Percentiles rank a stretch among this genome's conserved stretches.
phyloP scores from a whole-genome alignment of 2,888 invertebrate genomes.

The Athalia cordata region DNA sequence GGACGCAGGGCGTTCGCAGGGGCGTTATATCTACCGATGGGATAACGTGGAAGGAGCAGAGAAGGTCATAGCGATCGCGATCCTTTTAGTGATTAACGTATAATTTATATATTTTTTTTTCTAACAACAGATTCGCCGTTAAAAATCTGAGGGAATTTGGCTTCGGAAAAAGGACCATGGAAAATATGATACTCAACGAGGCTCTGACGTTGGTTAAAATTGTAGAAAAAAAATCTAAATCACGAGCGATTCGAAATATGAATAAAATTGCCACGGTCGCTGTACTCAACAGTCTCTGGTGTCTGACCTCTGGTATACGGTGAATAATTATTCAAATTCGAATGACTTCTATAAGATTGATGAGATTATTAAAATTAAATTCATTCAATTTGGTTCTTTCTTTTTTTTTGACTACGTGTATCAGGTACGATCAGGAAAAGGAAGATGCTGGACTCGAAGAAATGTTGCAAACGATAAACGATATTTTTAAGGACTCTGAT shows the following conservation, averaged over 20 bases:
- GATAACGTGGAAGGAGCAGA: slow-evolving; percentile 80
- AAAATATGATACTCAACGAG: slow-evolving; percentile 79
- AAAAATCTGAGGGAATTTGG: slow-evolving; percentile 80
- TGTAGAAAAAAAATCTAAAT: slow-evolving; percentile 69
- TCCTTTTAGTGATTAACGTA: not conserved
- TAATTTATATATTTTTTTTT: not conserved
- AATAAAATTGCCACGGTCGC: slow-evolving; percentile 74
- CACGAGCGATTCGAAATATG: slow-evolving; percentile 71
- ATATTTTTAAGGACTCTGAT: slow-evolving; percentile 77
- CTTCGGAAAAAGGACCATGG: slow-evolving; percentile 79
- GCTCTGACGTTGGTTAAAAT: slow-evolving; percentile 75
- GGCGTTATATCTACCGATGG: slow-evolving; percentile 85
- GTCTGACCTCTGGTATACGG: slow-evolving; percentile 80
- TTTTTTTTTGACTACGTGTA: too few relatives aligned
- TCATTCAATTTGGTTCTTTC: not conserved
- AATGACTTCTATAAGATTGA: not conserved
- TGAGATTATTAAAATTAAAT: not conserved
- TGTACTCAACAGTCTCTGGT: slow-evolving; percentile 83
- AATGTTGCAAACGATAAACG: slow-evolving; percentile 77
- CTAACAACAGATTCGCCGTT: slow-evolving; percentile 76
- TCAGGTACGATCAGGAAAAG: slow-evolving; percentile 74
- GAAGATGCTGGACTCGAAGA: slow-evolving; percentile 77
- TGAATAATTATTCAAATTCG: slow-evolving; percentile 42
- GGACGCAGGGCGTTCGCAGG: slow-evolving; percentile 79
- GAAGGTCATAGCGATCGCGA: slow-evolving; percentile 68